These are phyloP conservation scores for Noturus placidus DNA, from an alignment of 2,113 vertebrate species.

Conservation along the genomic window DNA sequence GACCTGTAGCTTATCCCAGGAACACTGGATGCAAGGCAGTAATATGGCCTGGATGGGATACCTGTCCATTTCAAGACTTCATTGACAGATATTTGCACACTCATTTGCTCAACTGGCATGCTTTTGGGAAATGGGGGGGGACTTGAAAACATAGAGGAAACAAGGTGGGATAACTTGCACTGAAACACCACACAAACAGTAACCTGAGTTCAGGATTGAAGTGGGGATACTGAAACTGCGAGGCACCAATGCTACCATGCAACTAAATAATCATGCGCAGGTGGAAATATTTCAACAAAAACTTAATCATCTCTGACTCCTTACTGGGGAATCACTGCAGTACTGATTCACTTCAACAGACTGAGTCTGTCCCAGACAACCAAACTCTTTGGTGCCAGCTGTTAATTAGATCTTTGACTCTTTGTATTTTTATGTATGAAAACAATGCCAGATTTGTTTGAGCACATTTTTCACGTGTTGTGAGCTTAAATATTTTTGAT, in stretches of 20 bases:
- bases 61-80: neutral
- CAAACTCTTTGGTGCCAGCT: neutral
- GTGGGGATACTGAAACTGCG: neutral
- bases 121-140: too few species aligned
- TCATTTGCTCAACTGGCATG: too few species aligned
- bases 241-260: neutral
- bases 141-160: neutral
- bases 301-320: neutral
- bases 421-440: neutral
- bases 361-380: neutral
- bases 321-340: neutral
- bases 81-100: too few species aligned
- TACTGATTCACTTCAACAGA: neutral
- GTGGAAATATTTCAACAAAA: too few species aligned
- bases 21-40: neutral
- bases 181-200: neutral
- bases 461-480: neutral
- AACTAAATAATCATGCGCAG: neutral
- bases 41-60: neutral
- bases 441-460: neutral
- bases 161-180: neutral
- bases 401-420: neutral
- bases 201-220: neutral
- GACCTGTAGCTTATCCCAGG: neutral
- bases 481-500: neutral